Percentiles rank a stretch among this genome's conserved stretches.
Conservation (phyloP, 1,140 invertebrate species). For the Camponotus pennsylvanicus region DNA sequence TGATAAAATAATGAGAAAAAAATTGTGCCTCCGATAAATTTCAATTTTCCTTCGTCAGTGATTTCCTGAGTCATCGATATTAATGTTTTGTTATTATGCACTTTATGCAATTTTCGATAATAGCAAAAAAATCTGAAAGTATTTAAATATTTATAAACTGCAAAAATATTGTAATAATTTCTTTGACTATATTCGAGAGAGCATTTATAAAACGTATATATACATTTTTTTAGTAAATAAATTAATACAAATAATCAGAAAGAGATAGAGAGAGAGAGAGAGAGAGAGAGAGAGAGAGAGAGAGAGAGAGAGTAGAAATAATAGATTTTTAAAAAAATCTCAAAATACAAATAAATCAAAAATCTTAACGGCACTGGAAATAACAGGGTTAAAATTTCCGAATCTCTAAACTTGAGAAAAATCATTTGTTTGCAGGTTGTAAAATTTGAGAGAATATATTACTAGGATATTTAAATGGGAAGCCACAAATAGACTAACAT, state of each 20-base stretch:
- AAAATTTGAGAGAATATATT: neutral
- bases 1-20: slow-evolving; percentile 26
- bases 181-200: neutral
- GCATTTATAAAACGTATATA: neutral
- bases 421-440: neutral
- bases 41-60: neutral
- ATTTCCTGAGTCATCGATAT: neutral
- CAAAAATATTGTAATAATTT: neutral
- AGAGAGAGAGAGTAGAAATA: no score
- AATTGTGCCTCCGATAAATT: slow-evolving; percentile 41
- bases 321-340: neutral
- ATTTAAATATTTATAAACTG: neutral
- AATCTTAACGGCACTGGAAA: neutral
- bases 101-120: neutral
- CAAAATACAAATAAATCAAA: neutral
- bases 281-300: no score
- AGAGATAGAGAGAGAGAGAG: no score
- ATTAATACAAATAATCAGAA: neutral
- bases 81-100: neutral
- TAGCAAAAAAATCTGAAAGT: neutral
- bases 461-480: slow-evolving; percentile 13
- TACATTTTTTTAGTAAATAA: neutral
- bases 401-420: neutral
- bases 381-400: neutral
- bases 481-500: slow-evolving; percentile 36